Conservation (phyloP, 2,113 vertebrate genomes). For the Talpa occidentalis region DNA sequence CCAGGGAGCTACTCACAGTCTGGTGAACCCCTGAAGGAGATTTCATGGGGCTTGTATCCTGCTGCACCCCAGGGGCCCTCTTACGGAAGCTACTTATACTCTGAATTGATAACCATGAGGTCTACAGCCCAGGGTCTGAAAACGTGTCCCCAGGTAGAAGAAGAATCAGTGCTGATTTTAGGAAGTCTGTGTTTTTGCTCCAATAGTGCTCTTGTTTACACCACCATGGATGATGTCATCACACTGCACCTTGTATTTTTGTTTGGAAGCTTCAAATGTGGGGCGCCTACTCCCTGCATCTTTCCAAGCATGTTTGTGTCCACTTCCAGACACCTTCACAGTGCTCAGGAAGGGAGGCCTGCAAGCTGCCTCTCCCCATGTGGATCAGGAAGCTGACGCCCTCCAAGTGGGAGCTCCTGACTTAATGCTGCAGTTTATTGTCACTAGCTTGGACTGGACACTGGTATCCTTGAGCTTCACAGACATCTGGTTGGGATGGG, state of each 20-base stretch:
- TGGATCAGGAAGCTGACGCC: fast-evolving
- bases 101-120: not conserved
- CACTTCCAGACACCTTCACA: not conserved
- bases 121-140: not conserved
- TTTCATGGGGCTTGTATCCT: not conserved
- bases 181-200: not conserved
- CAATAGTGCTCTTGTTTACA: not conserved
- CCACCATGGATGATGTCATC: too few relatives aligned
- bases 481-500: fast-evolving
- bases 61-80: not conserved
- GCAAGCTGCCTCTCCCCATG: not conserved
- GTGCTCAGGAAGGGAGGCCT: not conserved
- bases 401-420: not conserved
- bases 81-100: not conserved
- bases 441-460: not conserved
- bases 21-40: slow-evolving; percentile 4
- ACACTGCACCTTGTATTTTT: not conserved
- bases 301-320: not conserved
- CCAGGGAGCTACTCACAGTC: not conserved
- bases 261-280: not conserved
- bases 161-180: not conserved
- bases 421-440: not conserved
- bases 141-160: not conserved
- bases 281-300: fast-evolving
- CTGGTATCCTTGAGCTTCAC: not conserved